These are phyloP conservation scores for Leucoraja erinaceus DNA, from an alignment of 2,113 vertebrate species.

Conservation along the genomic window DNA sequence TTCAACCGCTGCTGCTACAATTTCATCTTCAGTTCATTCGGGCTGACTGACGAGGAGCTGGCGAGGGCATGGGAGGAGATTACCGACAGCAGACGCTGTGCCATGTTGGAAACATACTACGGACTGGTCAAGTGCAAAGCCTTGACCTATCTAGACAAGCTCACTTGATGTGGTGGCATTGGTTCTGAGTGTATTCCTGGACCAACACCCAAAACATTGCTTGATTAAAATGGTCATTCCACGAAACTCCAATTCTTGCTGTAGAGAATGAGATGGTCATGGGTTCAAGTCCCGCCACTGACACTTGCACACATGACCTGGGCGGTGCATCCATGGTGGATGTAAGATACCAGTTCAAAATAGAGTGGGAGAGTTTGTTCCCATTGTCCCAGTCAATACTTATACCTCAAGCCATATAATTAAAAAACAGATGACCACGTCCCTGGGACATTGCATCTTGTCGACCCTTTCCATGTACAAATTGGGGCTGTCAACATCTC, in stretches of 20 bases:
- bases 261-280: not conserved
- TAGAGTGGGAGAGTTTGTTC: no score
- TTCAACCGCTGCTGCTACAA: slow-evolving; percentile 85
- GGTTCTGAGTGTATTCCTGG: not conserved
- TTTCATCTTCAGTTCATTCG: slow-evolving; percentile 78
- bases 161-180: slow-evolving; percentile 53
- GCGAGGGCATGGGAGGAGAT: slow-evolving; percentile 68
- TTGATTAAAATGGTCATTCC: not conserved
- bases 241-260: not conserved
- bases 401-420: not conserved
- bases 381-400: no score
- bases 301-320: no score
- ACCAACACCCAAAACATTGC: not conserved
- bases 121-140: slow-evolving; percentile 77
- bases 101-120: slow-evolving; percentile 74
- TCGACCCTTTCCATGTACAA: not conserved
- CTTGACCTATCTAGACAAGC: slow-evolving; percentile 73
- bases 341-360: no score
- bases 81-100: slow-evolving; percentile 54
- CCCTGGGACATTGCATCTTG: not conserved
- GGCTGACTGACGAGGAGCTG: slow-evolving; percentile 54
- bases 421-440: not conserved
- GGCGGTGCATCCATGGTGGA: not conserved
- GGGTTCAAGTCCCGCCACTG: not conserved
- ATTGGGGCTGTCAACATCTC: not conserved